phyloP scores from a whole-genome alignment of 2,113 vertebrate species.

The Nymphicus hollandicus region DNA sequence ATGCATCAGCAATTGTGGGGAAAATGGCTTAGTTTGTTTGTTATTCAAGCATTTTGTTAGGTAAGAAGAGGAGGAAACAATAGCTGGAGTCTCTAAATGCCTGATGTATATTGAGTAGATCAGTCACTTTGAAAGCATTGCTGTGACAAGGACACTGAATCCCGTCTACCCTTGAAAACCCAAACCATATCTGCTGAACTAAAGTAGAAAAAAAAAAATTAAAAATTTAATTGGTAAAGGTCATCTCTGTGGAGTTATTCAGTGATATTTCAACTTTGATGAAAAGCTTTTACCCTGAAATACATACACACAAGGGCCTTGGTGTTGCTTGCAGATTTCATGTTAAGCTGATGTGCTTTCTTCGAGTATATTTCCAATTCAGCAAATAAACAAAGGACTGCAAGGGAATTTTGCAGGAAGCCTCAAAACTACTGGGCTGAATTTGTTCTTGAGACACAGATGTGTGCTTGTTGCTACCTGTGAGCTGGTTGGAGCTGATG shows the following conservation, averaged over 20 bases:
- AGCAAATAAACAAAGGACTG: not conserved
- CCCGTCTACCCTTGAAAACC: not conserved
- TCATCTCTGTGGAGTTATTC: not conserved
- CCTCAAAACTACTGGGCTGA: not conserved
- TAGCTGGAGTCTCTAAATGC: not conserved
- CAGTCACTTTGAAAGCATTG: not conserved
- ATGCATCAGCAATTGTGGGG: not conserved
- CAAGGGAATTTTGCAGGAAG: not conserved
- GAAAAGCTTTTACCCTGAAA: not conserved
- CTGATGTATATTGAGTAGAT: not conserved
- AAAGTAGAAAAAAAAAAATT: not conserved
- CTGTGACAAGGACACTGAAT: not conserved
- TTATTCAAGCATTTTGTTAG: not conserved
- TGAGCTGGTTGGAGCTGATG: not conserved
- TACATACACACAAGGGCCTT: not conserved
- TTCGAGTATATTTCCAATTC: not conserved
- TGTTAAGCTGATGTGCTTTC: not conserved
- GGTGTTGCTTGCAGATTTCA: not conserved
- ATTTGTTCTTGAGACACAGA: constrained; percentile 3
- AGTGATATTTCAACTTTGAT: not conserved
- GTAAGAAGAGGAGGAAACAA: not conserved
- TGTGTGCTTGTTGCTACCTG: constrained; percentile 4
- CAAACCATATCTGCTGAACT: not conserved
- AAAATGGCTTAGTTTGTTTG: not conserved
- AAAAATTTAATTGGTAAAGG: not conserved